Percentiles rank a stretch among this genome's conserved stretches.
Evolutionary conservation across 2,113 vertebrate genomes (phyloP).

Genomic region (Thamnophis sirtalis): DNA sequence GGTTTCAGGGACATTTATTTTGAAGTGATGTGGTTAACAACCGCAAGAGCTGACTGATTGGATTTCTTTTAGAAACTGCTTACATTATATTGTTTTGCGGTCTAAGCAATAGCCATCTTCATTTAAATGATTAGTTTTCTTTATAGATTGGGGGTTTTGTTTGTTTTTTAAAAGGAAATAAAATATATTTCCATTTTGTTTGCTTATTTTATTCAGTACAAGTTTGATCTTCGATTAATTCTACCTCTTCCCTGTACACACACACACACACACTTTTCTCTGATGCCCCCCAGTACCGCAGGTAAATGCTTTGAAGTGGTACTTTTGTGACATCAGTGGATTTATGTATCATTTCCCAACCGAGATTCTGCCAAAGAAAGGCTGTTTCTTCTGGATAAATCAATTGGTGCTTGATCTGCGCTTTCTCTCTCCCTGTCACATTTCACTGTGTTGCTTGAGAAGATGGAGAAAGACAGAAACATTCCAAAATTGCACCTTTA

Average conservation of each 20-base stretch:
- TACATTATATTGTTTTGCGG: slow-evolving; percentile 28
- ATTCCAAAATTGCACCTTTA: background rate
- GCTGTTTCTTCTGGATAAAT: background rate
- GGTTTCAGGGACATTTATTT: background rate
- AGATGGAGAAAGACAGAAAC: background rate
- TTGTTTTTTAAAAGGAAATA: slow-evolving; percentile 25
- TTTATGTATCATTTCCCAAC: background rate
- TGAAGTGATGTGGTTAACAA: background rate
- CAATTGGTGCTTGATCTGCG: background rate
- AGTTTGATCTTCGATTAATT: slow-evolving; percentile 4
- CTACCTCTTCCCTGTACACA: background rate
- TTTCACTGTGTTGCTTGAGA: background rate
- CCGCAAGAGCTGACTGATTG: background rate
- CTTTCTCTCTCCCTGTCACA: background rate
- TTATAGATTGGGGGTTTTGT: background rate
- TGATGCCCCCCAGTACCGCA: background rate
- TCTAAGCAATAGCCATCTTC: slow-evolving; percentile 38
- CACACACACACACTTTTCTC: background rate
- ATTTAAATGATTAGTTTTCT: slow-evolving; percentile 36
- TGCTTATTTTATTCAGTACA: background rate
- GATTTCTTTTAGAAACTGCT: background rate
- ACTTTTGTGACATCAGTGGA: background rate
- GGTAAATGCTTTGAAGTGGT: background rate
- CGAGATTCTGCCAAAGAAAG: background rate
- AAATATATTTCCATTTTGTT: background rate